Evolutionary conservation across 2,113 vertebrate genomes (phyloP).

Genomic region (Austrofundulus limnaeus): DNA sequence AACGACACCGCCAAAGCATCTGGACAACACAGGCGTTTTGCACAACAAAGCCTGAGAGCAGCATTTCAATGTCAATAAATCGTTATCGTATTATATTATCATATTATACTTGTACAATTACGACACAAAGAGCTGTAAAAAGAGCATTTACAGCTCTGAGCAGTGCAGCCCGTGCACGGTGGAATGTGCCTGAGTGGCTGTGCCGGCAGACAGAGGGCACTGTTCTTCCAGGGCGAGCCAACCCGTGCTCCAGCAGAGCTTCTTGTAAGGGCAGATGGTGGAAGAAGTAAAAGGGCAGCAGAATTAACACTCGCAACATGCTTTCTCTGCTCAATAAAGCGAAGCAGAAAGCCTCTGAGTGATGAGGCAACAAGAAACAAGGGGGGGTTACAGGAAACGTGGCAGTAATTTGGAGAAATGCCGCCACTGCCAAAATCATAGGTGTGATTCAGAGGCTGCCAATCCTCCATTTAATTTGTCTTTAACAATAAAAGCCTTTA

Average conservation of each 20-base stretch:
- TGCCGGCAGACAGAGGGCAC: slow-evolving; percentile 37
- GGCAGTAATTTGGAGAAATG: slow-evolving; percentile 30
- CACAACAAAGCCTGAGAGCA: slow-evolving; percentile 33
- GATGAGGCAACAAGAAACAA: slow-evolving; percentile 37
- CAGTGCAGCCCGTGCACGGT: background rate
- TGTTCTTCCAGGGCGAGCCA: slow-evolving; percentile 17
- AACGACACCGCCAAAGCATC: slow-evolving; percentile 51
- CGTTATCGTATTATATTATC: slow-evolving; percentile 41
- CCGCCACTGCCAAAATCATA: slow-evolving; percentile 17
- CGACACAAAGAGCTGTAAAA: slow-evolving; percentile 1
- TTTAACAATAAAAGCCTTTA: slow-evolving; percentile 23
- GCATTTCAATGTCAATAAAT: slow-evolving; percentile 50
- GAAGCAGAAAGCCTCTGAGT: slow-evolving; percentile 57
- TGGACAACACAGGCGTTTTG: slow-evolving; percentile 40
- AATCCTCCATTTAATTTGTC: slow-evolving; percentile 25
- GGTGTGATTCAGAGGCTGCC: slow-evolving; percentile 41
- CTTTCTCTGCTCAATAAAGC: slow-evolving; percentile 47
- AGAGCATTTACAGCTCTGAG: slow-evolving; percentile 15
- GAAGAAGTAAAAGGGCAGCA: slow-evolving; percentile 45
- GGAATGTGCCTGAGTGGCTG: slow-evolving; percentile 10
- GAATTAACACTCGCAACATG: slow-evolving; percentile 53
- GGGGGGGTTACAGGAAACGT: slow-evolving; percentile 37
- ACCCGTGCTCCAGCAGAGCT: slow-evolving; percentile 13
- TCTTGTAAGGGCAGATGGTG: slow-evolving; percentile 55
- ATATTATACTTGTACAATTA: slow-evolving; percentile 36